Percentiles rank a stretch among this genome's conserved stretches.
Conservation (phyloP, 2,888 invertebrate genomes). For the Philopedon plagiatum region DNA sequence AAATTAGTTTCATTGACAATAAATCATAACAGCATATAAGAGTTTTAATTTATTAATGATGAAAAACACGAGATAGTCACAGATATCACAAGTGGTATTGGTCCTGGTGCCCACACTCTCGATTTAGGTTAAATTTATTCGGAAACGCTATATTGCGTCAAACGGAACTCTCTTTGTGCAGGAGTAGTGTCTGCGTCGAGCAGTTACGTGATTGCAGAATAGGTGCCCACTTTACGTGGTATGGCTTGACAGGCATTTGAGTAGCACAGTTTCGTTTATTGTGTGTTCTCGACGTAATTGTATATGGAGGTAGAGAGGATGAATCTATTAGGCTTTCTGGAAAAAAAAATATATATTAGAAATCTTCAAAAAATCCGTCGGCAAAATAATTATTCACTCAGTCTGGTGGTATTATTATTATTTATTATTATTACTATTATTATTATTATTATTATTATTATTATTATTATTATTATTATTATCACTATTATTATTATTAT, state of each 20-base stretch:
- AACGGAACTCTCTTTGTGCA: constrained; percentile 69
- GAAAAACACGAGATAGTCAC: constrained; percentile 66
- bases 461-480: constrained; percentile 10
- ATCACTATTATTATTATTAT: not conserved
- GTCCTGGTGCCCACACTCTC: constrained; percentile 68
- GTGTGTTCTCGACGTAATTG: constrained; percentile 66
- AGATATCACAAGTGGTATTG: constrained; percentile 70
- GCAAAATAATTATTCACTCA: too few relatives aligned
- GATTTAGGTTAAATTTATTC: constrained; percentile 60
- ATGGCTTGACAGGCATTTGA: constrained; percentile 69
- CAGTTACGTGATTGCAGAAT: constrained; percentile 68
- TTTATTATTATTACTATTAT: too few relatives aligned
- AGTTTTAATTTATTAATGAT: constrained; percentile 55
- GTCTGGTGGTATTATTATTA: too few relatives aligned
- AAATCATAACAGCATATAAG: constrained; percentile 68
- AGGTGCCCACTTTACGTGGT: constrained; percentile 69
- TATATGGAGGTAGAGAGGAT: constrained; percentile 63
- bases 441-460: too few relatives aligned
- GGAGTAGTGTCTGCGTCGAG: constrained; percentile 67
- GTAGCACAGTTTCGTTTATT: constrained; percentile 68
- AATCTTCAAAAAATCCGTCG: not conserved
- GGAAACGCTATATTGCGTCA: constrained; percentile 43
- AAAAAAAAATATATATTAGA: constrained; percentile 4
- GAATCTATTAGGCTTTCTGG: constrained; percentile 64
- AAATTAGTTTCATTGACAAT: constrained; percentile 69